Conservation (phyloP, 2,888 invertebrate species). For the Drosophila greeni region DNA sequence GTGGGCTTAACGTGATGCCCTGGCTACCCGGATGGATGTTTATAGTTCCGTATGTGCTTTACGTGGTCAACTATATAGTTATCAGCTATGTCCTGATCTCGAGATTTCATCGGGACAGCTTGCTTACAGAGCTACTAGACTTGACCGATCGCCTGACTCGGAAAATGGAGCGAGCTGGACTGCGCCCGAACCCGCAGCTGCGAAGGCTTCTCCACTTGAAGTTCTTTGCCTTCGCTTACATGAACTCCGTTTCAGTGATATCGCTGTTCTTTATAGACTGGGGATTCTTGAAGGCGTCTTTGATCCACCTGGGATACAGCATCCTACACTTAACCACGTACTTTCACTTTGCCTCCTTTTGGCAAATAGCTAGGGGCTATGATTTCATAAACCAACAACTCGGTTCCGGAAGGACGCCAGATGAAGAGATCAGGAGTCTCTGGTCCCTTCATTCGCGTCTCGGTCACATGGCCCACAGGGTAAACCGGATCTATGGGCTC, state of each 20-base stretch:
- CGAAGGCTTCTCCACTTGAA: background rate
- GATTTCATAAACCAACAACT: constrained; percentile 6
- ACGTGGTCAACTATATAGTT: background rate
- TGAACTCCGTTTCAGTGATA: background rate
- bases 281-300: background rate
- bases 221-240: background rate
- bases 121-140: background rate
- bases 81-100: constrained; percentile 1
- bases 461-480: background rate
- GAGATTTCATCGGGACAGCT: constrained; percentile 4
- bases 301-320: background rate
- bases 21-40: background rate
- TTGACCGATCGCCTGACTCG: background rate
- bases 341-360: constrained; percentile 12
- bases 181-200: background rate
- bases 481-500: constrained; percentile 19
- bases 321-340: background rate
- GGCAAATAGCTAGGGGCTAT: constrained; percentile 12
- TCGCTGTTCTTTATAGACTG: background rate
- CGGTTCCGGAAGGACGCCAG: background rate
- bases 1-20: rapidly evolving
- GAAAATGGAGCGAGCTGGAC: background rate
- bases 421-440: background rate
- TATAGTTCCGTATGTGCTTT: background rate
- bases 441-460: constrained; percentile 9